Base-by-base conservation (phyloP, 2,113 vertebrate species). In the Aix galericulata region DNA sequence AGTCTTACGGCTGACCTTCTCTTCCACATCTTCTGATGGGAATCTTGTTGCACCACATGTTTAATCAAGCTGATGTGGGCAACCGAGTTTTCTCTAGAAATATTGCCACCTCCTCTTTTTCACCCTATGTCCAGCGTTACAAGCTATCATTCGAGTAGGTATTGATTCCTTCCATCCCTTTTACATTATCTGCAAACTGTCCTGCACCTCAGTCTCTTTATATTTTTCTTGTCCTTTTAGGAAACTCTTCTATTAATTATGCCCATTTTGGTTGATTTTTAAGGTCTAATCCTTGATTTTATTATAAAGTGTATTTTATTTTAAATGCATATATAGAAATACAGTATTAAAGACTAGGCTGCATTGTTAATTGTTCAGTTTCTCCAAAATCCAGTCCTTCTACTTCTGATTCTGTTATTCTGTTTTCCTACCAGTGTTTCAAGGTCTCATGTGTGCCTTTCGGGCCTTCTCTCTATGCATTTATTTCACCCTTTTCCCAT, bases 341-440 rank as follows among this genome's bases (percentile, higher is more conserved):
- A 15, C 3, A 44, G 2, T 31, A 8, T 53, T 79, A 46, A 7
- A 40, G 50, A 16, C 12, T 8, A 71, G 20, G 6, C 29, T 88
- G 56, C 42, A 26, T 15, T 72, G 16, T 23, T 78, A 29, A 59
- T 46, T 46, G 10, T 25, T 69, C 13, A 44, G 16, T 4, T 72
- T 40, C 17, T 80, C n/a, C 22, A 58, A 79, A 91, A 64, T 63
- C 46, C 25, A 71, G 11, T 53, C 22, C 7, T 83, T 76, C 29
- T 4, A 32, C 3, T 2, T 80, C 46, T 86, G 2, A 0, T 71
- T 63, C 25, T 78, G 13, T 16, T 13, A 0, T 71, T 63, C 25
- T 78, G 13, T 16, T 13, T 75, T 58, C 9, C 16, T 56, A 31
- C 16, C 44, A 59, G 21, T 50, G 12, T 27, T 17, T 90, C 27